These are phyloP conservation scores for Hippocampus zosterae DNA, from an alignment of 2,113 vertebrate genomes.

Conservation along the genomic window DNA sequence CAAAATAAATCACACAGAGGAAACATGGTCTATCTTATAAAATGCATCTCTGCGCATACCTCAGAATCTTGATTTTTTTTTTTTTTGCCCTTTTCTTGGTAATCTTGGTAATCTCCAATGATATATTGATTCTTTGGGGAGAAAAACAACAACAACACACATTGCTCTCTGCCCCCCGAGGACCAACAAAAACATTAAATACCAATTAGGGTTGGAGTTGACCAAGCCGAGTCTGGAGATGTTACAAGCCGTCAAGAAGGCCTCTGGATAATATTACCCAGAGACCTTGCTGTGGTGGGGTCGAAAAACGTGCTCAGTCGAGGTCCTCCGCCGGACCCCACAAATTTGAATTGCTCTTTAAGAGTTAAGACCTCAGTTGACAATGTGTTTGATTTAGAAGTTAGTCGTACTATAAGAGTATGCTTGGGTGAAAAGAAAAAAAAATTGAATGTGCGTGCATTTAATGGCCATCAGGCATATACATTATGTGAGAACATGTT, in stretches of 20 bases:
- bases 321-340: not conserved
- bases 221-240: conserved; percentile 52
- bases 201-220: conserved; percentile 62
- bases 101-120: conserved; percentile 23
- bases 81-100: conserved; percentile 38
- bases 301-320: not conserved
- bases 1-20: conserved; percentile 55
- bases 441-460: conserved; percentile 6
- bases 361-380: conserved; percentile 2
- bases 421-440: not conserved
- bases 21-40: conserved; percentile 57
- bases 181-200: conserved; percentile 69
- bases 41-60: conserved; percentile 57
- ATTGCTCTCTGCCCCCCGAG: conserved; percentile 50
- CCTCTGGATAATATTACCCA: conserved; percentile 40
- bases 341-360: conserved; percentile 3
- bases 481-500: conserved; percentile 16
- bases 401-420: not conserved
- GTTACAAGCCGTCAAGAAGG: conserved; percentile 51
- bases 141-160: conserved; percentile 27
- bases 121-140: conserved; percentile 32
- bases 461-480: conserved; percentile 25
- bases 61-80: conserved; percentile 38
- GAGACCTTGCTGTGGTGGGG: conserved; percentile 8
- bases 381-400: not conserved